Conservation (phyloP, 2,113 vertebrate genomes). For the Vulpes ferrilata region DNA sequence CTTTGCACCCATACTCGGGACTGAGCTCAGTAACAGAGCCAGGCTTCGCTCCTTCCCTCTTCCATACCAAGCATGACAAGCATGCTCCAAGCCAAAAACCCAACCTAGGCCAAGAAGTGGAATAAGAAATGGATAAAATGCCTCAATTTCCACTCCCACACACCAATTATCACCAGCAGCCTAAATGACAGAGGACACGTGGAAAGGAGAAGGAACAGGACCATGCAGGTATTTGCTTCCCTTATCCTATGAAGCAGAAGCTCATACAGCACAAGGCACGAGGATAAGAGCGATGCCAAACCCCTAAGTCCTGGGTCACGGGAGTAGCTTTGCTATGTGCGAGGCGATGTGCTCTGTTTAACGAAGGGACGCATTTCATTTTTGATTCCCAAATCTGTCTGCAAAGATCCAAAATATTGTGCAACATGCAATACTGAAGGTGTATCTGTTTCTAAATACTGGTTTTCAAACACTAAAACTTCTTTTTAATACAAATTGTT, state of each 20-base stretch:
- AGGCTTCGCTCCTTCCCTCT: neutral
- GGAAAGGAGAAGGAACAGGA: neutral
- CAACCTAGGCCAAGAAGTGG: neutral
- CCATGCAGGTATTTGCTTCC: neutral
- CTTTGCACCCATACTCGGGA: neutral
- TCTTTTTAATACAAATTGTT: constrained; percentile 26
- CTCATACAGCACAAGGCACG: neutral
- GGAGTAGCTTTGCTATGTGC: neutral
- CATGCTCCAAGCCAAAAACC: neutral
- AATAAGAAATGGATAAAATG: neutral
- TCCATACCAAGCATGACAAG: neutral
- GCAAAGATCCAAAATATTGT: constrained; percentile 19
- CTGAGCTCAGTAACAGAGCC: neutral
- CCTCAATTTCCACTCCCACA: neutral
- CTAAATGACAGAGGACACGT: neutral
- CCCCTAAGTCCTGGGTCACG: neutral
- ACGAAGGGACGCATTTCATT: neutral
- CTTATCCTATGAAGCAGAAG: neutral
- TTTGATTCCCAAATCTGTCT: neutral
- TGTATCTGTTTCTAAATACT: neutral
- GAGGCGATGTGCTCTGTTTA: neutral
- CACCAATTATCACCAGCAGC: neutral
- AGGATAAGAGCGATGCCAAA: neutral
- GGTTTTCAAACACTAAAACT: constrained; percentile 16
- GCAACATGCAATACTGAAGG: neutral